A percentile compares a stretch with the other conserved stretches of the same genome.
phyloP scores from a whole-genome alignment of 2,113 vertebrate genomes.

The Colossoma macropomum region DNA sequence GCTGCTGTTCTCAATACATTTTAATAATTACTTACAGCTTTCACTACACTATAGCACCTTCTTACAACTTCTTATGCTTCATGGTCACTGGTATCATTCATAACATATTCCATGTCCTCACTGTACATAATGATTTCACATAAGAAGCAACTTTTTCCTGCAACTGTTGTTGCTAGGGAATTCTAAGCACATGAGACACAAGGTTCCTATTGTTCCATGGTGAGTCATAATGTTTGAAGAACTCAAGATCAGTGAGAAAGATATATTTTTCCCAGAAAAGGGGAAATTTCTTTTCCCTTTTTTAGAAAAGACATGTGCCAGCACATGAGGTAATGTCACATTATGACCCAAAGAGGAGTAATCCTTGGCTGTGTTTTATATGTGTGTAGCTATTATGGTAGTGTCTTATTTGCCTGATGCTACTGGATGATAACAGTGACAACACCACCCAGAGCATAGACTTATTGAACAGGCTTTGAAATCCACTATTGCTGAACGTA shows the following conservation, averaged over 20 bases:
- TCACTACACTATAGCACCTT: not conserved
- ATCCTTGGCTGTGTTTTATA: not conserved
- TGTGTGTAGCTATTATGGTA: not conserved
- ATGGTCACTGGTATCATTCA: not conserved
- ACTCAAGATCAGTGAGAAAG: not conserved
- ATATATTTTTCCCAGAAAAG: not conserved
- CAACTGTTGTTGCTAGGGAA: conserved; percentile 32
- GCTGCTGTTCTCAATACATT: too few relatives aligned
- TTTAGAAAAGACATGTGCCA: not conserved
- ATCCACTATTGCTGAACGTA: too few relatives aligned
- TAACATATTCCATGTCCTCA: not conserved
- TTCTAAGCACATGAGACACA: not conserved
- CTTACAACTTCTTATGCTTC: not conserved
- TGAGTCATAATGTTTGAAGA: not conserved
- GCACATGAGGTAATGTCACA: not conserved
- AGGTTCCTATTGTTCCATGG: not conserved
- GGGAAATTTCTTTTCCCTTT: too few relatives aligned
- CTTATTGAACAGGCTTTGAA: too few relatives aligned
- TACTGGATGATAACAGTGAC: too few relatives aligned
- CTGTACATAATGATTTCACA: not conserved
- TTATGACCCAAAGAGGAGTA: not conserved
- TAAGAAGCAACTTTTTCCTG: too few relatives aligned
- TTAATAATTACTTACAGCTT: too few relatives aligned
- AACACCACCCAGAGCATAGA: too few relatives aligned
- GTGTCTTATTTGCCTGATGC: too few relatives aligned